Evolutionary conservation across 2,797 vertebrate species (phyloP).

Genomic region (Platalea minor): DNA sequence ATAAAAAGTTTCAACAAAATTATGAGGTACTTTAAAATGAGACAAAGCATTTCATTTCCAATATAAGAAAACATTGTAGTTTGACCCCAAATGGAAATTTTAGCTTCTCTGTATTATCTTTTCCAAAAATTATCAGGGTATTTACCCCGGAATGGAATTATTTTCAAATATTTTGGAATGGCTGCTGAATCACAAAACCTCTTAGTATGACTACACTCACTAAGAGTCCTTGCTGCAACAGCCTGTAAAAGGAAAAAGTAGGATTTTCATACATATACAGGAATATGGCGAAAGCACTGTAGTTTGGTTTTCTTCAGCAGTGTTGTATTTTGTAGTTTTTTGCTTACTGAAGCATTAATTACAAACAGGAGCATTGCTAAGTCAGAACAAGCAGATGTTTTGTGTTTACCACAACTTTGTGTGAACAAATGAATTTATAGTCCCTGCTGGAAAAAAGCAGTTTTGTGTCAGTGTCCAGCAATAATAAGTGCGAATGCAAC

Average conservation of each 20-base stretch:
- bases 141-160: not conserved
- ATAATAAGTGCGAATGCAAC: not conserved
- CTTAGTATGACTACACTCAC: not conserved
- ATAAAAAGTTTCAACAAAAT: not conserved
- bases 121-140: not conserved
- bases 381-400: conserved; percentile 20
- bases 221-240: not conserved
- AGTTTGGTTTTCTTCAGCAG: not conserved
- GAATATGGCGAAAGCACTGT: not conserved
- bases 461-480: not conserved
- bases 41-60: not conserved
- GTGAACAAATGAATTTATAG: not conserved
- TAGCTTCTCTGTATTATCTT: not conserved
- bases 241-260: not conserved
- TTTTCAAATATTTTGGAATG: not conserved
- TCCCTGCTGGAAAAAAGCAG: not conserved
- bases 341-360: not conserved
- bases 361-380: not conserved
- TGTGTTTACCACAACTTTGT: not conserved
- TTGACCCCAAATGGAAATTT: not conserved
- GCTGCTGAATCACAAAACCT: not conserved
- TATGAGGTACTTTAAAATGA: not conserved
- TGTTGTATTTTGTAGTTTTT: not conserved
- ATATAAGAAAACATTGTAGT: not conserved
- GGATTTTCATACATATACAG: not conserved